Percentiles rank a stretch among this genome's conserved stretches.
These are phyloP conservation scores for Fopius arisanus DNA, from an alignment of 1,140 invertebrate species.

Conservation along the genomic window DNA sequence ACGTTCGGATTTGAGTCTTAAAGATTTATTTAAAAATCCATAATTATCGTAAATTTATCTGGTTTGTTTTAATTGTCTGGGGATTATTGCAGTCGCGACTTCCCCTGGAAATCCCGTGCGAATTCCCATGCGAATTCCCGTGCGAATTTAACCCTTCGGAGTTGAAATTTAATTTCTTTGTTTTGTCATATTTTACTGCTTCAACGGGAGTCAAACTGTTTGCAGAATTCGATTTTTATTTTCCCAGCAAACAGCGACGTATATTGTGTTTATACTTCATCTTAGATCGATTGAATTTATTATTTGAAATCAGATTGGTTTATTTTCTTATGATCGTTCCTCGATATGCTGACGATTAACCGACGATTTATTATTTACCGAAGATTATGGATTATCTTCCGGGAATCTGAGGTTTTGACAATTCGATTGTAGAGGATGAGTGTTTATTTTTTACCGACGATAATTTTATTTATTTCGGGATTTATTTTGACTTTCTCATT, in stretches of 20 bases:
- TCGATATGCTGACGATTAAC: slow-evolving; percentile 45
- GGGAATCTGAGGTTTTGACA: slow-evolving; percentile 15
- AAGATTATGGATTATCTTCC: slow-evolving; percentile 41
- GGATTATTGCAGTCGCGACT: no score
- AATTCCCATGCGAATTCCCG: no score
- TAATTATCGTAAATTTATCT: no score
- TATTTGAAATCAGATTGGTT: slow-evolving; percentile 10
- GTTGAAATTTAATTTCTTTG: no score
- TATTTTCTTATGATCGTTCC: slow-evolving; percentile 19
- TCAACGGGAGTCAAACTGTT: not conserved
- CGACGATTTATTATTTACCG: slow-evolving; percentile 47
- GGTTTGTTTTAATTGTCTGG: no score
- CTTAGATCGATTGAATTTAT: not conserved
- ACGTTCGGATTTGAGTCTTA: no score
- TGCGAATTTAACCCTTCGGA: no score
- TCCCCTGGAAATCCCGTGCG: no score
- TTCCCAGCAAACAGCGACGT: not conserved
- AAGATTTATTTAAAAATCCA: no score
- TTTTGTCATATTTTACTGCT: not conserved
- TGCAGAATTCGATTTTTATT: not conserved
- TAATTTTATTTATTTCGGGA: not conserved
- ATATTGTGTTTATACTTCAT: not conserved
- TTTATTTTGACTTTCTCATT: slow-evolving; percentile 32
- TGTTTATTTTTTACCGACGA: not conserved
- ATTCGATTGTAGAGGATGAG: not conserved